Evolutionary conservation across 2,113 vertebrate species (phyloP).

Genomic region (Plectropomus leopardus): DNA sequence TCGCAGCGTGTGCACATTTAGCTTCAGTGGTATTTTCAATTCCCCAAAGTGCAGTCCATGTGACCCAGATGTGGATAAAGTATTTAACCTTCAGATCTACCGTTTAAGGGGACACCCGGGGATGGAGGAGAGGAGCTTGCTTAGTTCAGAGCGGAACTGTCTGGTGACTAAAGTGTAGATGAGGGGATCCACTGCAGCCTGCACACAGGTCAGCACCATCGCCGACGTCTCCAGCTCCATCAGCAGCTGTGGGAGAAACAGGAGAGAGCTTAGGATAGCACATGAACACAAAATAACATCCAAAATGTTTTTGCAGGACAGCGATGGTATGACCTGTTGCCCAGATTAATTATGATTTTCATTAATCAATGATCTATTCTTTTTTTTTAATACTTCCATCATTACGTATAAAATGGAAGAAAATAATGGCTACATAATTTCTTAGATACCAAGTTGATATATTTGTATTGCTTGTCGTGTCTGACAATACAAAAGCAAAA

Average conservation of each 20-base stretch:
- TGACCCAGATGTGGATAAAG: neutral
- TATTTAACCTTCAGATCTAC: constrained; percentile 11
- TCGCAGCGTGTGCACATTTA: neutral
- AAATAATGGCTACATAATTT: too few species aligned
- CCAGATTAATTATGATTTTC: too few species aligned
- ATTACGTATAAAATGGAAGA: neutral
- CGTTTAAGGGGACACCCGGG: constrained; percentile 34
- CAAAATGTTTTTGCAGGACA: neutral
- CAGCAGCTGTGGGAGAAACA: constrained; percentile 37
- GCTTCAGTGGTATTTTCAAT: neutral
- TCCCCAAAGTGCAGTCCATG: neutral
- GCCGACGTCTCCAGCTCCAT: constrained; percentile 73
- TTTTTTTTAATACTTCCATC: too few species aligned
- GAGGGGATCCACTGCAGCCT: constrained; percentile 77
- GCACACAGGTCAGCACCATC: constrained; percentile 71
- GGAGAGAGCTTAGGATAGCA: neutral
- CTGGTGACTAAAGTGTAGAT: constrained; percentile 79
- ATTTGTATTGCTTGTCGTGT: neutral
- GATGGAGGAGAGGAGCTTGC: constrained; percentile 65
- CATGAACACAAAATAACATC: neutral
- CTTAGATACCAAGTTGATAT: neutral
- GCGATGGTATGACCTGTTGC: neutral
- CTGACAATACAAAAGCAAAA: neutral
- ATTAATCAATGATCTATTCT: neutral
- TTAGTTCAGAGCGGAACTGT: constrained; percentile 75